phyloP scores from a whole-genome alignment of 2,113 vertebrate species.

The Osmerus eperlanus region DNA sequence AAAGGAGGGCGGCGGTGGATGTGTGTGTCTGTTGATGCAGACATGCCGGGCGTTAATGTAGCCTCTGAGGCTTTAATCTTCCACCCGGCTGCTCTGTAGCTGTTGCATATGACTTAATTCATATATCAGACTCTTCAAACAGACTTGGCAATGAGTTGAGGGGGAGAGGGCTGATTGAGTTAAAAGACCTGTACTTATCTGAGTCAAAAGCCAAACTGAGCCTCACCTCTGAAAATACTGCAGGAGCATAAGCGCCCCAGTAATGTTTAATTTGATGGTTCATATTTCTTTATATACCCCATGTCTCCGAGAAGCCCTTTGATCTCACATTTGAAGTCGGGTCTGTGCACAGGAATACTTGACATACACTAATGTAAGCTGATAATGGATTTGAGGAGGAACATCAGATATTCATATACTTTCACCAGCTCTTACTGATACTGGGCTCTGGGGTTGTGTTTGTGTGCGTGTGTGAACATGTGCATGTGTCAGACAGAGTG shows the following conservation, averaged over 20 bases:
- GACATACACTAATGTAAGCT: neutral
- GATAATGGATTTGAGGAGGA: neutral
- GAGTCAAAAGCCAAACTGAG: conserved; percentile 30
- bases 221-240: conserved; percentile 15
- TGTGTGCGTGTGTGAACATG: neutral
- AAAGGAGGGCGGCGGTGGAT: conserved; percentile 7
- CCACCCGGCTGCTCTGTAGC: conserved; percentile 22
- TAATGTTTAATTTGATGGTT: conserved; percentile 10
- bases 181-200: conserved; percentile 37
- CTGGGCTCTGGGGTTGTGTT: too few relatives aligned
- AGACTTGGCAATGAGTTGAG: conserved; percentile 45
- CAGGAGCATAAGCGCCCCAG: neutral
- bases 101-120: conserved; percentile 52
- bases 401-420: neutral
- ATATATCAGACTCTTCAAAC: conserved; percentile 55
- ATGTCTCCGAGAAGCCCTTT: neutral
- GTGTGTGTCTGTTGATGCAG: conserved; percentile 2
- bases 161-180: conserved; percentile 39
- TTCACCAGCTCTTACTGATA: too few relatives aligned
- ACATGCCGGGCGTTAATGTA: neutral
- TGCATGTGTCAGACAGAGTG: neutral
- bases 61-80: conserved; percentile 35
- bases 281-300: neutral
- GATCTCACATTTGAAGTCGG: neutral
- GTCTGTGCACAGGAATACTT: neutral